These are phyloP conservation scores for Tubulanus polymorphus DNA, from an alignment of 2,888 invertebrate genomes.

Conservation along the genomic window DNA sequence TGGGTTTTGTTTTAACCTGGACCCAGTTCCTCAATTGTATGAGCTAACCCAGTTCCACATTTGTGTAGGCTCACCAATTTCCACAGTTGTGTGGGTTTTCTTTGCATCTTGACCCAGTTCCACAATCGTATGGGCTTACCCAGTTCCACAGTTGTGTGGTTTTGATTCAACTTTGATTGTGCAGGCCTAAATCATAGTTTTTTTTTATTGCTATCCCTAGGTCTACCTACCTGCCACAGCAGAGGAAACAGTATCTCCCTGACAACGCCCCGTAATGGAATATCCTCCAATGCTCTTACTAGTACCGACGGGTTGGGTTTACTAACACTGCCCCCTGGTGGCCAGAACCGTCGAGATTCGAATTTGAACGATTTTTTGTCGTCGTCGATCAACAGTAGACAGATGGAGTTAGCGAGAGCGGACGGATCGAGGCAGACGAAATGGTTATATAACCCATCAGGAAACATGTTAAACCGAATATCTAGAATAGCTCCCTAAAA, in stretches of 20 bases:
- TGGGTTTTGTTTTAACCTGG: too few relatives aligned
- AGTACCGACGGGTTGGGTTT: constrained; percentile 25
- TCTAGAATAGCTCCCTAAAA: constrained; percentile 13
- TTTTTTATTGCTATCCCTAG: not conserved
- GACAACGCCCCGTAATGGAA: constrained; percentile 23
- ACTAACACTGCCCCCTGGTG: constrained; percentile 20
- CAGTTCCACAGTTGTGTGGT: too few relatives aligned
- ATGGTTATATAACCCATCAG: not conserved
- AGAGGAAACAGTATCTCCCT: constrained; percentile 28
- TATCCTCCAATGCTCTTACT: constrained; percentile 23
- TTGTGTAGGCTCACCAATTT: too few relatives aligned
- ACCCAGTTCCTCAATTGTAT: too few relatives aligned
- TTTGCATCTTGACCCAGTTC: too few relatives aligned
- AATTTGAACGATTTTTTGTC: constrained; percentile 24
- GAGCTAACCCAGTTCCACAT: too few relatives aligned
- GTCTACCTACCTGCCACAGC: constrained; percentile 27
- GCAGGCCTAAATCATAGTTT: too few relatives aligned
- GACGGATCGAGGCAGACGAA: constrained; percentile 24
- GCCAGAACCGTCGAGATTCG: constrained; percentile 29
- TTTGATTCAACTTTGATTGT: too few relatives aligned
- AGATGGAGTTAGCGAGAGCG: constrained; percentile 19
- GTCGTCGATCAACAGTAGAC: constrained; percentile 21
- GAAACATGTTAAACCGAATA: not conserved
- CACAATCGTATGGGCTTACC: too few relatives aligned
- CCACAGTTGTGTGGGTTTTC: too few relatives aligned